phyloP scores from a whole-genome alignment of 1,140 invertebrate genomes.

The Pogonognathellus flavescens region DNA sequence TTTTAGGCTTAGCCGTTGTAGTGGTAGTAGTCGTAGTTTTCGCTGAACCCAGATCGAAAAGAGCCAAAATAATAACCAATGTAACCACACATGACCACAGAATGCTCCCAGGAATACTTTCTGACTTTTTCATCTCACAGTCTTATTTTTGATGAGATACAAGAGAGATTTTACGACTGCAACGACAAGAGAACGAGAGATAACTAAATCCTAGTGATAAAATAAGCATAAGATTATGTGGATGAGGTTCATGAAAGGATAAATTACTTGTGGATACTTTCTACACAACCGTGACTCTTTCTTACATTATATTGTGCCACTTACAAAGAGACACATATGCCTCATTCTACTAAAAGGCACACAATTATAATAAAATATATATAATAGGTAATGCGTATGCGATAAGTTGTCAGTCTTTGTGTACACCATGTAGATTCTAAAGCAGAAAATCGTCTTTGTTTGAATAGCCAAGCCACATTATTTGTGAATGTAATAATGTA shows the following conservation, averaged over 20 bases:
- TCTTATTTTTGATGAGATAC: no score
- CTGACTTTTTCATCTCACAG: no score
- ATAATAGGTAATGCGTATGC: neutral
- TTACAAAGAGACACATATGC: neutral
- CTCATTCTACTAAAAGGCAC: neutral
- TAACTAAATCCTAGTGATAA: no score
- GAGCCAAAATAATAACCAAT: neutral
- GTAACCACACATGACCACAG: no score
- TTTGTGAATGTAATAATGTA: constrained; percentile 22
- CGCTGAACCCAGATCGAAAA: neutral
- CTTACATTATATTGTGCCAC: neutral
- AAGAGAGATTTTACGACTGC: no score
- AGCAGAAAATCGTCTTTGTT: constrained; percentile 39
- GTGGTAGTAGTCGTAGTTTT: no score
- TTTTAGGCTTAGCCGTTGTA: no score
- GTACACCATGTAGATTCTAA: neutral
- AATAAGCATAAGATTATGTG: neutral
- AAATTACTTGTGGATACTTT: neutral
- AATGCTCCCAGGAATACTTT: no score
- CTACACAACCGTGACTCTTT: neutral
- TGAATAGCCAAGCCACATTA: neutral
- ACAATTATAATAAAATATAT: neutral
- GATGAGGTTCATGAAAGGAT: neutral
- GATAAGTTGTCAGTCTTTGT: neutral
- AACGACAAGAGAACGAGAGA: neutral